phyloP scores from a whole-genome alignment of 1,140 invertebrate genomes.

The Nasonia longicornis region DNA sequence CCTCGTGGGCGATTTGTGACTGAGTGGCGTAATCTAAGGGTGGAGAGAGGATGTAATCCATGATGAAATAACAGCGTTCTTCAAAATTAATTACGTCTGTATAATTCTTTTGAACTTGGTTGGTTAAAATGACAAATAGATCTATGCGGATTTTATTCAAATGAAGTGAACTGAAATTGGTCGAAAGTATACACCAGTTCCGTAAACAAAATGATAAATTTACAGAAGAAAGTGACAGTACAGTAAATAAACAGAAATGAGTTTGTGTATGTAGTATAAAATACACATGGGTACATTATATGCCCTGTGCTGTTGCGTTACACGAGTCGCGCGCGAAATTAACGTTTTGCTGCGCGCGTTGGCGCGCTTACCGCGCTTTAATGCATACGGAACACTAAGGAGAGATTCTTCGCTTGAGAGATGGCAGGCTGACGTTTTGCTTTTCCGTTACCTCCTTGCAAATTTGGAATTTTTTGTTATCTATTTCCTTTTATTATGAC shows the following conservation, averaged over 20 bases:
- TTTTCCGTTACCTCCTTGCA: background rate
- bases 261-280: background rate
- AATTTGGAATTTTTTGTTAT: too few relatives aligned
- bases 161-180: background rate
- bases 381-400: conserved; percentile 5
- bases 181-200: background rate
- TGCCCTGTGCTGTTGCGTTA: background rate
- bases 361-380: background rate
- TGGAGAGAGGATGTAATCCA: background rate
- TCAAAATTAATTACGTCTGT: background rate
- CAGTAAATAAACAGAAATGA: background rate
- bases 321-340: conserved; percentile 25
- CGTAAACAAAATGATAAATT: background rate
- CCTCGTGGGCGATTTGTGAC: conserved; percentile 26
- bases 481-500: too few relatives aligned
- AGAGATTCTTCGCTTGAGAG: conserved; percentile 23
- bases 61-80: background rate
- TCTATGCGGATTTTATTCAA: too few relatives aligned
- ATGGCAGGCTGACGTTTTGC: conserved; percentile 23
- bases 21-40: background rate
- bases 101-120: background rate
- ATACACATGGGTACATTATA: background rate
- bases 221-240: background rate
- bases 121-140: background rate
- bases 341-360: conserved; percentile 35